Conservation (phyloP, 1,140 invertebrate genomes). For the Formica selysi region DNA sequence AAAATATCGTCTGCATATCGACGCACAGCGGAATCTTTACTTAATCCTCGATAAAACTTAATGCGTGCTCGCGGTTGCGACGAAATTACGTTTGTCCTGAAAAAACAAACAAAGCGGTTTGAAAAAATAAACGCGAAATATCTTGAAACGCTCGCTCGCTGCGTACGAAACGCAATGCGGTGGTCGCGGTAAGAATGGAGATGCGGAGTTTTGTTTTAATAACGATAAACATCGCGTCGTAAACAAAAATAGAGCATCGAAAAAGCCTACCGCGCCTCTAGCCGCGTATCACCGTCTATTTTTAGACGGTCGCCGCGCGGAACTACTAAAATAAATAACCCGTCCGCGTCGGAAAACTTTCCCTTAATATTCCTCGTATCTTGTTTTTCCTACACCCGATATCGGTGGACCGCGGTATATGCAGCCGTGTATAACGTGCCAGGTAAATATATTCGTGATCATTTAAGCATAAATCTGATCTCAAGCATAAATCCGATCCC, state of each 20-base stretch:
- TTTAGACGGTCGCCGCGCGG: conserved; percentile 34
- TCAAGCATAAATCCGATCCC: not conserved
- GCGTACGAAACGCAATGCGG: not conserved
- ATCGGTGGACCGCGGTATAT: conserved; percentile 29
- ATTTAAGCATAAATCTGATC: conserved; percentile 13
- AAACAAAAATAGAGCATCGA: conserved; percentile 49
- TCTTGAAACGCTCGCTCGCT: conserved; percentile 39
- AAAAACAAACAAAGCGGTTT: not conserved
- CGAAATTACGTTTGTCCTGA: too few species aligned
- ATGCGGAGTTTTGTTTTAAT: conserved; percentile 46
- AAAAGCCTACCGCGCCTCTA: conserved; percentile 8
- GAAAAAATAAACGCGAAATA: conserved; percentile 6
- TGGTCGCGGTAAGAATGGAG: conserved; percentile 49
- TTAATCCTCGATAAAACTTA: not conserved
- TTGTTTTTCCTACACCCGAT: conserved; percentile 30
- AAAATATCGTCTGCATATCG: too few species aligned
- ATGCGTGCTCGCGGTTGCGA: too few species aligned
- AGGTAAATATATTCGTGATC: not conserved
- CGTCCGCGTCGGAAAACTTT: conserved; percentile 44
- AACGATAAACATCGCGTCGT: conserved; percentile 57
- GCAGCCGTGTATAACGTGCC: conserved; percentile 17
- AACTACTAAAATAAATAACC: conserved; percentile 61
- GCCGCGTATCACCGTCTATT: conserved; percentile 22
- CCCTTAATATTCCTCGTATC: conserved; percentile 52
- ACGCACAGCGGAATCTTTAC: not conserved